These are phyloP conservation scores for Apis cerana DNA, from an alignment of 1,140 invertebrate species.

Conservation along the genomic window DNA sequence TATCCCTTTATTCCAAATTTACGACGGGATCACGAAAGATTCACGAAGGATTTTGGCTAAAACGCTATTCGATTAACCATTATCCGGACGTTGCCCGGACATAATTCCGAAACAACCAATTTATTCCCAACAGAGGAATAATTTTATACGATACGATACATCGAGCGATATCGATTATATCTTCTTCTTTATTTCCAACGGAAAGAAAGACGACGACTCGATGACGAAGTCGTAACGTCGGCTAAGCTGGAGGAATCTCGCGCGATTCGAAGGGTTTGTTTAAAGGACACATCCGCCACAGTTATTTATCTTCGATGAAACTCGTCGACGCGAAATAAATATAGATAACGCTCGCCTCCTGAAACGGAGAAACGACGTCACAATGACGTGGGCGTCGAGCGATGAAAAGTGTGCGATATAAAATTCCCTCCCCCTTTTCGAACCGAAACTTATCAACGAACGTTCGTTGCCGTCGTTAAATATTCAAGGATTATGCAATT, in stretches of 20 bases:
- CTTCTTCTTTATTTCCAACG: no score
- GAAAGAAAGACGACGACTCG: no score
- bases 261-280: background rate
- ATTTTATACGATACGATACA: background rate
- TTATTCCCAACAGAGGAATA: background rate
- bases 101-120: background rate
- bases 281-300: background rate
- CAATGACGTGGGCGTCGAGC: background rate
- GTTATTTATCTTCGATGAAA: background rate
- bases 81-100: background rate
- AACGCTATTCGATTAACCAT: background rate
- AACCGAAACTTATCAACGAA: background rate
- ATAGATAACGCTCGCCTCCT: background rate
- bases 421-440: background rate
- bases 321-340: constrained; percentile 4
- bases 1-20: background rate
- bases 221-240: no score
- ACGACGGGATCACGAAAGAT: background rate
- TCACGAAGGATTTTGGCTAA: background rate
- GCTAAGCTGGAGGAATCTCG: background rate
- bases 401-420: background rate
- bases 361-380: background rate
- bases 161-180: background rate
- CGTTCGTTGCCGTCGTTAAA: background rate
- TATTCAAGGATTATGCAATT: background rate